Base-by-base conservation (phyloP, 1,140 invertebrate genomes). In the Diachasmimorpha longicaudata region DNA sequence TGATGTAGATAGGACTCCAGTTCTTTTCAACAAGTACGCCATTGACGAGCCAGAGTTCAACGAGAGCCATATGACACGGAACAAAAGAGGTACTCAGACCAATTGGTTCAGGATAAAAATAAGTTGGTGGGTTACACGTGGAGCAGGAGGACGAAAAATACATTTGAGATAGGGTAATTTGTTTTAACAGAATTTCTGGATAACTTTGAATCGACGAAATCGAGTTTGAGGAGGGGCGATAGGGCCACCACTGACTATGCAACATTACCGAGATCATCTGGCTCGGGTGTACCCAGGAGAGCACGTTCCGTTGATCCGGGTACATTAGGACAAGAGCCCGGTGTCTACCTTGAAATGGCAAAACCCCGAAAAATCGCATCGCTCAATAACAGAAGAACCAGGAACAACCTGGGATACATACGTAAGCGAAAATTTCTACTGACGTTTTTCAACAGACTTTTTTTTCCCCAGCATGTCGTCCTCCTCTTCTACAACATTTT, bases 21-120 rank as follows among this genome's bases (percentile, higher is more conserved):
- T 94, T n/a, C 87, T 93, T 23, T 93, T 91, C 80, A 94, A 95
- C 79, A 92, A 91, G 80, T 94, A 94, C 81, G 93, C 93, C 0
- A 82, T 93, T 52, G 92, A 93, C 39, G 89, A 91, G 67, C 86
- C 91, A 8, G 92, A 91, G 72, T 69, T 74, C 36, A 75, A 84
- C 31, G 80, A 82, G 48, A 16, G 44, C 52, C 13, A 81, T 77
- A 39, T 85, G 83, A 81, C 78, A 76, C 6, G 48, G 14, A 39
- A 72, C 16, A 48, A 69, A 55, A 46, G 31, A n/a, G 63, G 63
- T 67, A 46, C n/a, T 48, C 36, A n/a, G 42, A 46, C n/a, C 11
- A 52, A 52, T 52, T 52, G 48, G 14, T 66, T 10, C 25, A 9
- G 21, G 23, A n/a, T 58, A 58, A 58, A 58, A 58, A 58, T 31